A percentile compares a stretch with the other conserved stretches of the same genome.
phyloP scores from a whole-genome alignment of 2,888 invertebrate genomes.

The Drosophila cracens region DNA sequence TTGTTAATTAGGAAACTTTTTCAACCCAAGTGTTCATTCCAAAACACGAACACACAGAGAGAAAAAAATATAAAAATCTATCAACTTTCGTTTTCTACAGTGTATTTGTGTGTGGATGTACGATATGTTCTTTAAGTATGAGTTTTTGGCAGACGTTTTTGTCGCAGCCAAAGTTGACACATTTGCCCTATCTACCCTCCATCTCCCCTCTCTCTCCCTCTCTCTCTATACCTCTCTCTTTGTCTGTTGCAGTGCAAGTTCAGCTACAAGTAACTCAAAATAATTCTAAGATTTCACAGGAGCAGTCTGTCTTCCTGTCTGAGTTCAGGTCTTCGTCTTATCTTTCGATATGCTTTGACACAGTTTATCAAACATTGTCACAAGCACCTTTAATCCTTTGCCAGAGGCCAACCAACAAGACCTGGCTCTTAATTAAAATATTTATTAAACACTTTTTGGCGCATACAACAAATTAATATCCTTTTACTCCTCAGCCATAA shows the following conservation, averaged over 20 bases:
- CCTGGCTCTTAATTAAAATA: constrained; percentile 69
- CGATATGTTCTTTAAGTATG: constrained; percentile 51
- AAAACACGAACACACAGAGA: neutral
- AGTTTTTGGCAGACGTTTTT: constrained; percentile 60
- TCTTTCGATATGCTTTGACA: constrained; percentile 25
- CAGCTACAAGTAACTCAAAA: constrained; percentile 18
- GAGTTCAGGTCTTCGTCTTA: neutral
- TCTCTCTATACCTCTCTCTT: no score
- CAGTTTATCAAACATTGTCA: constrained; percentile 16
- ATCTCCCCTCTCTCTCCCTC: no score
- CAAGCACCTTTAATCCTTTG: constrained; percentile 21
- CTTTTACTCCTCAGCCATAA: constrained; percentile 11
- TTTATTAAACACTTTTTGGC: constrained; percentile 70
- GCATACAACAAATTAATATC: constrained; percentile 73
- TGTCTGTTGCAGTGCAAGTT: constrained; percentile 5
- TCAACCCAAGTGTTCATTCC: neutral
- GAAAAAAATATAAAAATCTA: rapidly evolving
- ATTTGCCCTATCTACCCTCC: constrained; percentile 9
- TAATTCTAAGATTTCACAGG: constrained; percentile 22
- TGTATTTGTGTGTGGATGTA: constrained; percentile 10
- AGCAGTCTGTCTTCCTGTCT: constrained; percentile 5
- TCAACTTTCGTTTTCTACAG: neutral
- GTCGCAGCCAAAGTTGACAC: constrained; percentile 32
- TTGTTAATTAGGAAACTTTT: no score
- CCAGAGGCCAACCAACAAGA: constrained; percentile 13